Evolutionary conservation across 2,888 invertebrate species (phyloP).

Genomic region (Loripinus fragilis): DNA sequence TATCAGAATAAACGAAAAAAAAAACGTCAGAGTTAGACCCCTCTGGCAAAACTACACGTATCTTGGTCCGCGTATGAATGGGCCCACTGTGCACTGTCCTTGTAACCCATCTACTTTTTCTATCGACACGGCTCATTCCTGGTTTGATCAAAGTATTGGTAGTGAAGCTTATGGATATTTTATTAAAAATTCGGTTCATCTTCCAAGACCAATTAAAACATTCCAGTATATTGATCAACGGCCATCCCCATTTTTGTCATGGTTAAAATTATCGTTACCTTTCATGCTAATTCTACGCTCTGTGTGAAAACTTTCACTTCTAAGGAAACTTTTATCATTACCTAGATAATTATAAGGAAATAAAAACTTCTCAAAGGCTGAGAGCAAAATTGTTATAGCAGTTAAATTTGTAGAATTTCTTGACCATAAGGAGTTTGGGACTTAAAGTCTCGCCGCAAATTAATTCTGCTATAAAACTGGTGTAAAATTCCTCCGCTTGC

Average conservation of each 20-base stretch:
- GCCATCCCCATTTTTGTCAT: background rate
- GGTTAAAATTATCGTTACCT: background rate
- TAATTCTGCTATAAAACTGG: slow-evolving; percentile 17
- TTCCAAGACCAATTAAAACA: background rate
- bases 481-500: slow-evolving; percentile 5
- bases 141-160: background rate
- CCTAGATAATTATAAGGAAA: slow-evolving; percentile 26
- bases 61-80: too few relatives aligned
- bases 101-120: too few relatives aligned
- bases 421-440: slow-evolving; percentile 12
- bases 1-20: too few relatives aligned
- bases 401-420: slow-evolving; percentile 12
- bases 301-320: slow-evolving; percentile 14
- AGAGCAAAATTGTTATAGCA: slow-evolving; percentile 23
- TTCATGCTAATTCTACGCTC: background rate
- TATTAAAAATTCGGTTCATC: background rate
- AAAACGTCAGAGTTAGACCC: too few relatives aligned
- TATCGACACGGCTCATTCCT: too few relatives aligned
- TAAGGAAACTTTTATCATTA: slow-evolving; percentile 1
- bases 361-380: slow-evolving; percentile 29
- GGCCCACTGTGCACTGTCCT: too few relatives aligned
- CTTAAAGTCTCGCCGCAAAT: slow-evolving; percentile 8
- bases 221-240: background rate
- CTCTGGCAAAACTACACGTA: too few relatives aligned
- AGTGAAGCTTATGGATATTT: background rate